Conservation (phyloP, 2,797 vertebrate genomes). For the Novumbra hubbsi region DNA sequence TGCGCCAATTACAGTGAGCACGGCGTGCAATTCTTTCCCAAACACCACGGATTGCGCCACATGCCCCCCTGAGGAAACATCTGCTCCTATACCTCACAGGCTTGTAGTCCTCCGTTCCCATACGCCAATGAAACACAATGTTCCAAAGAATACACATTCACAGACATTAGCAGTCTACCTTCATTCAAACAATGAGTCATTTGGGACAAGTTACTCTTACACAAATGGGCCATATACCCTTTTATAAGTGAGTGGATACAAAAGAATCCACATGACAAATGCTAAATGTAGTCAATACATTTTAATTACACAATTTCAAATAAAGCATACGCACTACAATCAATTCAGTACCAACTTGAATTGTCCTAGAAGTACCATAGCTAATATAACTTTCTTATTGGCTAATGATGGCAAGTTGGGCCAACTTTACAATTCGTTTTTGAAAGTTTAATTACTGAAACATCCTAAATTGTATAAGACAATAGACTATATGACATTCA, state of each 20-base stretch:
- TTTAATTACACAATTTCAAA: too few species aligned
- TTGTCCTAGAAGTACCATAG: too few species aligned
- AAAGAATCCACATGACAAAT: neutral
- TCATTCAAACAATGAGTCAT: neutral
- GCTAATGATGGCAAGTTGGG: too few species aligned
- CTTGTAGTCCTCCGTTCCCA: constrained; percentile 37
- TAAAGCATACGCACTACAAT: too few species aligned
- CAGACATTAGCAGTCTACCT: neutral
- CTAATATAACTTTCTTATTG: too few species aligned
- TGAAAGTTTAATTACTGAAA: too few species aligned
- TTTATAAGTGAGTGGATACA: neutral
- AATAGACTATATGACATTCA: too few species aligned
- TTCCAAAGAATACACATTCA: constrained; percentile 20
- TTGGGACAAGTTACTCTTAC: neutral
- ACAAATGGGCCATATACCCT: neutral
- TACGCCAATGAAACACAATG: constrained; percentile 18
- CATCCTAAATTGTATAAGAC: too few species aligned
- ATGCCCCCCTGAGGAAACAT: constrained; percentile 69
- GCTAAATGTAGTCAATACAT: too few species aligned
- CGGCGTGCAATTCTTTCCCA: constrained; percentile 57
- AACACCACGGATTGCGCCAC: constrained; percentile 55
- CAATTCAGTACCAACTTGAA: too few species aligned
- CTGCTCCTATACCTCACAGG: constrained; percentile 55
- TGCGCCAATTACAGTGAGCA: constrained; percentile 66
- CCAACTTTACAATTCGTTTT: too few species aligned